phyloP scores from a whole-genome alignment of 2,797 vertebrate genomes.

The Characodon lateralis region DNA sequence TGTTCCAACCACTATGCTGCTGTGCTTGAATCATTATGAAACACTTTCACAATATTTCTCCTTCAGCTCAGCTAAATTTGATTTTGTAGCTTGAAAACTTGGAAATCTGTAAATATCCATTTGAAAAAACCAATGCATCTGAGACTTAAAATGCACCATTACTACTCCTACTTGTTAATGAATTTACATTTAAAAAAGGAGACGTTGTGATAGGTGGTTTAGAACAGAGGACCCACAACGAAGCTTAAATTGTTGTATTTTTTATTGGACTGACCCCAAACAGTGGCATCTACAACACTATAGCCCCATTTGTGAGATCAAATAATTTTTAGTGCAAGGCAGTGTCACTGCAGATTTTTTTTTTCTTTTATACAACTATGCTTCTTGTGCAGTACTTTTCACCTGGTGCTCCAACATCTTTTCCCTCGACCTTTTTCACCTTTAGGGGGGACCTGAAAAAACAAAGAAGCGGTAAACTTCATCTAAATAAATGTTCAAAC shows the following conservation, averaged over 20 bases:
- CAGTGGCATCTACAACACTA: constrained; percentile 52
- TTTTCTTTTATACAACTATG: constrained; percentile 41
- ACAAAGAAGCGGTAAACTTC: neutral
- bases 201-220: neutral
- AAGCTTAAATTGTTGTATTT: constrained; percentile 56
- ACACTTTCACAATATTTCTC: too few species aligned
- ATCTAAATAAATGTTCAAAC: neutral
- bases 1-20: too few species aligned
- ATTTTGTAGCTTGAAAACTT: neutral
- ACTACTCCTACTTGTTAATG: neutral
- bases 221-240: constrained; percentile 16
- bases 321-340: constrained; percentile 49
- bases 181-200: neutral
- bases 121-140: neutral
- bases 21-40: too few species aligned
- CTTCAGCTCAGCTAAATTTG: too few species aligned
- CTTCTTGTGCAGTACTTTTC: constrained; percentile 61
- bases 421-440: constrained; percentile 53
- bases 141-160: neutral
- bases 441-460: constrained; percentile 64
- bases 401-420: constrained; percentile 61
- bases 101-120: neutral
- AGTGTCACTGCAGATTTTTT: constrained; percentile 43
- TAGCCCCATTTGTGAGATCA: constrained; percentile 53
- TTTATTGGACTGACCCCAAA: constrained; percentile 73